These are phyloP conservation scores for Tipula unca DNA, from an alignment of 2,888 invertebrate genomes.

Conservation along the genomic window DNA sequence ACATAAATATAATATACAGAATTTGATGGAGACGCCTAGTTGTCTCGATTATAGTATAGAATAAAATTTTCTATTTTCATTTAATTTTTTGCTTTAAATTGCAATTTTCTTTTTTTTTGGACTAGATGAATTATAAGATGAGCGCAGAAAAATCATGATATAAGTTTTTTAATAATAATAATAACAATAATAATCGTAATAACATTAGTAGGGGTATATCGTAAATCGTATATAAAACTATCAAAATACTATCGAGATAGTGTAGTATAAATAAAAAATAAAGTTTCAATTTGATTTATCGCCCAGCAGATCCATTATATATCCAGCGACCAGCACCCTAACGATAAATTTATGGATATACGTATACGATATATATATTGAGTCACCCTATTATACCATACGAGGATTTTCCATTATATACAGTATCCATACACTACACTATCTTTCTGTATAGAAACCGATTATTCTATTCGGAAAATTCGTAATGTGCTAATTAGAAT, in stretches of 20 bases:
- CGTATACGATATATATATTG: not conserved
- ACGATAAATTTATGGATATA: not conserved
- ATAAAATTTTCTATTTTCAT: not conserved
- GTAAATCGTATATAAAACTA: not conserved
- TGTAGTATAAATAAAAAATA: not conserved
- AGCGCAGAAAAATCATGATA: not conserved
- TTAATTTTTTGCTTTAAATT: not conserved
- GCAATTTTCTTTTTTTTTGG: not conserved
- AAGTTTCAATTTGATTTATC: not conserved
- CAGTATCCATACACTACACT: not conserved
- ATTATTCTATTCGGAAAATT: not conserved
- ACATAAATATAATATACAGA: not conserved
- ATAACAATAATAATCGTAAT: not conserved
- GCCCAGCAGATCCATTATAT: not conserved
- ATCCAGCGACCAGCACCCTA: not conserved
- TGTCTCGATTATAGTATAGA: not conserved
- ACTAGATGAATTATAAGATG: not conserved
- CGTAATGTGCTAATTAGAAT: not conserved
- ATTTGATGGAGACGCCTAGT: slow-evolving; percentile 15
- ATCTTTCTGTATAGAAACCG: not conserved
- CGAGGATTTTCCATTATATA: not conserved
- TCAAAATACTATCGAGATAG: not conserved
- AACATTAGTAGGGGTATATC: not conserved
- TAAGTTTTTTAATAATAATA: not conserved
- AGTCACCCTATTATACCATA: not conserved